Evolutionary conservation across 2,797 vertebrate genomes (phyloP), one percentile per base, ranked within the genome.

Genomic region (Esox lucius): DNA sequence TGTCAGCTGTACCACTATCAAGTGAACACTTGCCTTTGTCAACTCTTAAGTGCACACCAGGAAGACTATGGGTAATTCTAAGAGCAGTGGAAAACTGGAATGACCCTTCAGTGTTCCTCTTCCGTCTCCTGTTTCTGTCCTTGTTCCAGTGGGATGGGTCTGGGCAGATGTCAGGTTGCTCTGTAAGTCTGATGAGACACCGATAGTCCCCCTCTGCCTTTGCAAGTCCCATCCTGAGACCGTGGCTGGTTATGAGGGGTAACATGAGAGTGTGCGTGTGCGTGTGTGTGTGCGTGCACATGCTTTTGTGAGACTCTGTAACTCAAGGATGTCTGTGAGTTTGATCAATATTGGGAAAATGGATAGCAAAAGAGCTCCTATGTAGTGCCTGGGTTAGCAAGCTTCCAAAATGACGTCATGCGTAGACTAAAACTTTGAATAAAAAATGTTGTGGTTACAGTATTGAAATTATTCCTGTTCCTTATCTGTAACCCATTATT

Each of bases 241-340:
- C 53, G 22, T 39, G 16, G 28, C 15, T 9, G 68, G 31, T 53
- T 42, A 68, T 66, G 24, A 26, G 31, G 1, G 17, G 67, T n/a
- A 75, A 75, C 67, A 15, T 11, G 67, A 70, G 35, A 35, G 49
- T 46, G 66, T 75, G 66, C 42, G 73, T 59, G 73, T 59, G 73
- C 26, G 48, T 42, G 49, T 68, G 72, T 49, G 61, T 12, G 24
- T 51, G 26, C n/a, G 61, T 19, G 24, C 17, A 42, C 33, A 46
- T 9, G 46, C 15, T 71, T 68, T 46, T 72, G 73, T 49, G 64
- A 35, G 74, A 13, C 69, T 64, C 31, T 49, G 75, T 48, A 79
- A 75, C 22, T 8, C 39, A 77, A 78, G 78, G 73, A 70, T 80
- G 33, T 78, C 39, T 68, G 78, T 73, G 83, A 73, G 73, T 79